Percentiles rank a stretch among this genome's conserved stretches.
Evolutionary conservation across 2,888 invertebrate species (phyloP).

Genomic region (Tryphoninae sp.): DNA sequence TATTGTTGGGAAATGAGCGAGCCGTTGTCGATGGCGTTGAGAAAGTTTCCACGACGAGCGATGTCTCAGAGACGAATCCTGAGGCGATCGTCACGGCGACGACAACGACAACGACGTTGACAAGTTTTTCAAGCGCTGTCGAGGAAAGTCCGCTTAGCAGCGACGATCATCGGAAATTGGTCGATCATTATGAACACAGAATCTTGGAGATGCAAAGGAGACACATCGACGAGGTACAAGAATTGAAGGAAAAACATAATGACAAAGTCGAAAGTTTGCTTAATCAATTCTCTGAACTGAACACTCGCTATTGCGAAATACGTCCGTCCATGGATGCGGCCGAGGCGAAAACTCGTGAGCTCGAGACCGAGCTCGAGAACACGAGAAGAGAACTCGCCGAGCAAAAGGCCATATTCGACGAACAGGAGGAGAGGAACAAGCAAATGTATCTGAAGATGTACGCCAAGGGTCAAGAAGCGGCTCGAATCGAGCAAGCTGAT

Average conservation of each 20-base stretch:
- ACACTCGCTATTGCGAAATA: constrained; percentile 89
- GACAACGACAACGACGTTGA: constrained; percentile 13
- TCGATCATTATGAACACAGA: constrained; percentile 88
- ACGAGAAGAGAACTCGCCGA: constrained; percentile 87
- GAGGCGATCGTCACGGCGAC: constrained; percentile 20
- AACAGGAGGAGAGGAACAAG: constrained; percentile 88
- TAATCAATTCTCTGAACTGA: constrained; percentile 88
- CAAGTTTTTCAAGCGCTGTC: constrained; percentile 29
- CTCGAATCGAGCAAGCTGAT: constrained; percentile 86
- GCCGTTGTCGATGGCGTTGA: constrained; percentile 62
- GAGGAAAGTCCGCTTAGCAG: constrained; percentile 81
- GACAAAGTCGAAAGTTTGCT: constrained; percentile 87
- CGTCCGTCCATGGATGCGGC: constrained; percentile 88
- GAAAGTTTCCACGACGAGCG: constrained; percentile 35
- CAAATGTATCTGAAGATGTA: constrained; percentile 92
- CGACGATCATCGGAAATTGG: constrained; percentile 86
- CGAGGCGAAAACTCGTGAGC: constrained; percentile 86
- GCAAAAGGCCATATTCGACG: constrained; percentile 85
- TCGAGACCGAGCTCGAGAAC: constrained; percentile 89
- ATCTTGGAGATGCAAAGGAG: constrained; percentile 88
- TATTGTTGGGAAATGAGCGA: constrained; percentile 69
- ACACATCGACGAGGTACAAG: constrained; percentile 87
- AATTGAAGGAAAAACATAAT: constrained; percentile 90
- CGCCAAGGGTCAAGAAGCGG: constrained; percentile 91
- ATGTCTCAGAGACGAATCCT: constrained; percentile 11